These are phyloP conservation scores for Pseudomyrmex pallidus DNA, from an alignment of 1,140 invertebrate genomes.

Conservation along the genomic window DNA sequence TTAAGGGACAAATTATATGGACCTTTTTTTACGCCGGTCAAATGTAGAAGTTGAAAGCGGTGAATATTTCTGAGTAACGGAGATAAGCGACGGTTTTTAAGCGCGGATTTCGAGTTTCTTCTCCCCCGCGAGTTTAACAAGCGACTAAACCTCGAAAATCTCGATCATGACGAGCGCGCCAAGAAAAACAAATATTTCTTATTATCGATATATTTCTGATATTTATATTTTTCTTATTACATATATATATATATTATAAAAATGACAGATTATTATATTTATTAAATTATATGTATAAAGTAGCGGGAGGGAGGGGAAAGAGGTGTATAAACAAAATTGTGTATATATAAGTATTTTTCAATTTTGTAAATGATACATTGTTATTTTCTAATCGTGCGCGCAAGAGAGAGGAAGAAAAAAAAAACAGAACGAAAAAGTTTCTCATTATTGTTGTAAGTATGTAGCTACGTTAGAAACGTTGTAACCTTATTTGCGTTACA, in stretches of 20 bases:
- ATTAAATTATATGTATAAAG: too few relatives aligned
- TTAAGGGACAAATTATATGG: conserved; percentile 71
- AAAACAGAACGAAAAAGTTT: too few relatives aligned
- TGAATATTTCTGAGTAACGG: conserved; percentile 52
- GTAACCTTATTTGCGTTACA: too few relatives aligned
- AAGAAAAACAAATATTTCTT: not conserved
- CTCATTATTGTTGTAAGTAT: too few relatives aligned
- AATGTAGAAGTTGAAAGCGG: conserved; percentile 51
- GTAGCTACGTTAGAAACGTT: too few relatives aligned
- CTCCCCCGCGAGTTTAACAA: not conserved
- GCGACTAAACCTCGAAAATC: conserved; percentile 9
- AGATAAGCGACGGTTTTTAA: conserved; percentile 33
- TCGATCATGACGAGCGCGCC: conserved; percentile 48
- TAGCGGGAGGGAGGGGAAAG: too few relatives aligned
- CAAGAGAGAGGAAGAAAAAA: too few relatives aligned
- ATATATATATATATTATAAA: conserved; percentile 9
- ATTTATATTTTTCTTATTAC: conserved; percentile 31
- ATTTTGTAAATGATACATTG: too few relatives aligned
- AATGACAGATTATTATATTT: too few relatives aligned
- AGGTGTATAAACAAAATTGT: too few relatives aligned
- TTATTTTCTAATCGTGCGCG: too few relatives aligned
- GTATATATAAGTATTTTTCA: too few relatives aligned
- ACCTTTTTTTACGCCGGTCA: conserved; percentile 71
- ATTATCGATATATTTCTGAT: conserved; percentile 9
- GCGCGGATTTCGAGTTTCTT: conserved; percentile 54